Evolutionary conservation across 1,140 invertebrate species (phyloP).

Genomic region (Adoxophyes honmai): DNA sequence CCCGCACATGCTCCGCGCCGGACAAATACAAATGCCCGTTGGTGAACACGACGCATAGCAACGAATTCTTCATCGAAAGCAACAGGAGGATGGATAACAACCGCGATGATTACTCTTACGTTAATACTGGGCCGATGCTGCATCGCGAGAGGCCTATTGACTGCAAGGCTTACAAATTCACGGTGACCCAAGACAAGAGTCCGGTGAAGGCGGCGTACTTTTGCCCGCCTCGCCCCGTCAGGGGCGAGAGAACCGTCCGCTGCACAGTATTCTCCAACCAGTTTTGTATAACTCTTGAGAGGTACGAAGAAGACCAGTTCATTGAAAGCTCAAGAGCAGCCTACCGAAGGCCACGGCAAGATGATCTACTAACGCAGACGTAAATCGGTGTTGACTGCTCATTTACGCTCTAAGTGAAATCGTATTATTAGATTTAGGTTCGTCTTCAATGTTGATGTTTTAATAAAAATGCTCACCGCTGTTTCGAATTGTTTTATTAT

Average conservation of each 20-base stretch:
- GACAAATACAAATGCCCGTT: slow-evolving; percentile 58
- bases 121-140: slow-evolving; percentile 2
- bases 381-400: too few species aligned
- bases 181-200: slow-evolving; percentile 48
- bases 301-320: slow-evolving; percentile 56
- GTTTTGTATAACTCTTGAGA: slow-evolving; percentile 62
- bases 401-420: too few species aligned
- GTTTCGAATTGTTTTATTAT: neutral
- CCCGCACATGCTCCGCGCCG: slow-evolving; percentile 51
- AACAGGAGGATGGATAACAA: slow-evolving; percentile 29
- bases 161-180: slow-evolving; percentile 66
- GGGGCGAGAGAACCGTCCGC: slow-evolving; percentile 39
- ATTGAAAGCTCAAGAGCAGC: slow-evolving; percentile 38
- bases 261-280: slow-evolving; percentile 69
- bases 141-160: slow-evolving; percentile 46
- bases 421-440: neutral
- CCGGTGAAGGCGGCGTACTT: slow-evolving; percentile 54
- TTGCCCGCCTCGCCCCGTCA: slow-evolving; percentile 48
- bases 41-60: slow-evolving; percentile 30
- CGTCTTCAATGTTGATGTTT: neutral
- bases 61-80: slow-evolving; percentile 28
- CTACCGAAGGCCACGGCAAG: slow-evolving; percentile 45
- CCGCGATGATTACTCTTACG: neutral
- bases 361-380: neutral
- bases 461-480: neutral